Evolutionary conservation across 2,113 vertebrate genomes (phyloP).

Genomic region (Nesospiza acunhae): DNA sequence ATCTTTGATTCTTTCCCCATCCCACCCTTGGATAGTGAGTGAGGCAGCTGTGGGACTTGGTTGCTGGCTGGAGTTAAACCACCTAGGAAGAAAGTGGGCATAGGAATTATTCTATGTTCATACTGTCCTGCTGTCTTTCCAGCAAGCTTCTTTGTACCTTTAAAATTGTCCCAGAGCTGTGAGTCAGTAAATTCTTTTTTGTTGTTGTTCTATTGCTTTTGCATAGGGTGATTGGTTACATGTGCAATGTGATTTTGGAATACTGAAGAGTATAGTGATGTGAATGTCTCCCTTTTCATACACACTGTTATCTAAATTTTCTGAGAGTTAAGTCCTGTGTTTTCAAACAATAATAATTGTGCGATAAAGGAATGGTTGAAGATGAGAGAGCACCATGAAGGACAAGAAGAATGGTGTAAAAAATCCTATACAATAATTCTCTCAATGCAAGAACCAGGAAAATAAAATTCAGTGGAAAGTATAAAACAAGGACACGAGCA

Average conservation of each 20-base stretch:
- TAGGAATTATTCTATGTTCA: neutral
- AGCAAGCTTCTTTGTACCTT: neutral
- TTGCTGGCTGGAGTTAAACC: neutral
- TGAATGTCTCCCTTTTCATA: neutral
- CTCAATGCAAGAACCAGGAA: neutral
- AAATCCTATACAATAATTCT: neutral
- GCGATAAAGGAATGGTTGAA: neutral
- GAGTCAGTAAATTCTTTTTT: neutral
- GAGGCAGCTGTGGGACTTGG: neutral
- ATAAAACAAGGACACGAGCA: neutral
- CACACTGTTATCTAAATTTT: neutral
- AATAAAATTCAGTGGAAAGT: neutral
- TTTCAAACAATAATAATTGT: neutral
- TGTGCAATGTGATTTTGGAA: neutral
- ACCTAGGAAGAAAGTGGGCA: neutral
- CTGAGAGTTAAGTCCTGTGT: neutral
- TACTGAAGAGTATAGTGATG: neutral
- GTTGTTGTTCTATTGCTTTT: neutral
- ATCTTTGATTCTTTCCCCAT: neutral
- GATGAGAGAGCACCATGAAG: neutral
- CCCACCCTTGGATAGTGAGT: neutral
- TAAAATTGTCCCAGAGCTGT: neutral
- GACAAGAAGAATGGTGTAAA: neutral
- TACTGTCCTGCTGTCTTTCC: neutral
- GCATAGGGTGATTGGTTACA: rapidly evolving